A percentile compares a stretch with the other conserved stretches of the same genome.
Evolutionary conservation across 37 sponge, comb jelly and placozoan genomes (phyloP).

Genomic region (Hexactinellida sp.): DNA sequence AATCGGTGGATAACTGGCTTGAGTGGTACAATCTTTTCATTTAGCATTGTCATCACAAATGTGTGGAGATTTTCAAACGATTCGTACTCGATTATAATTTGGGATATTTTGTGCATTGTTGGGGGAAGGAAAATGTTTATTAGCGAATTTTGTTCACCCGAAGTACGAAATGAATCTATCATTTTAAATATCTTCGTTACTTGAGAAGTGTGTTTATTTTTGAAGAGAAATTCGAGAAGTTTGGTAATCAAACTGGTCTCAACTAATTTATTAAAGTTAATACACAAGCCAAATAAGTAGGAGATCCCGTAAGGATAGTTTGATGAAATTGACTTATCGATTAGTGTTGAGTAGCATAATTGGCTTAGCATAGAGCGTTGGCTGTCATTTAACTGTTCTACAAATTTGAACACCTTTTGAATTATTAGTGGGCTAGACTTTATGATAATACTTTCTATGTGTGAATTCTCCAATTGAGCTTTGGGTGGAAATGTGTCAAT

Average conservation of each 20-base stretch:
- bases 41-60: neutral
- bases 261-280: slow-evolving; percentile 11
- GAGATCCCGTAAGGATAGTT: slow-evolving; percentile 4
- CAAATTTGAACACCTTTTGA: neutral
- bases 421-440: neutral
- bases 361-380: slow-evolving; percentile 12
- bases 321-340: neutral
- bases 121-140: neutral
- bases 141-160: neutral
- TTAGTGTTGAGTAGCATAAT: neutral
- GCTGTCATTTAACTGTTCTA: neutral
- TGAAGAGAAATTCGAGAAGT: neutral
- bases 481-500: neutral
- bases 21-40: neutral
- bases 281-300: neutral
- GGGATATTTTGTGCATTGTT: neutral
- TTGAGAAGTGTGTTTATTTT: neutral
- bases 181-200: neutral
- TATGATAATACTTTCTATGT: neutral
- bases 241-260: neutral
- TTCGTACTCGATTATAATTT: neutral
- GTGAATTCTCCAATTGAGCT: neutral
- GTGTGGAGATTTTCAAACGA: neutral
- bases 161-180: neutral
- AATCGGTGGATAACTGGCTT: neutral